Evolutionary conservation across 2,113 vertebrate genomes (phyloP).

Genomic region (Calidris pygmaea): DNA sequence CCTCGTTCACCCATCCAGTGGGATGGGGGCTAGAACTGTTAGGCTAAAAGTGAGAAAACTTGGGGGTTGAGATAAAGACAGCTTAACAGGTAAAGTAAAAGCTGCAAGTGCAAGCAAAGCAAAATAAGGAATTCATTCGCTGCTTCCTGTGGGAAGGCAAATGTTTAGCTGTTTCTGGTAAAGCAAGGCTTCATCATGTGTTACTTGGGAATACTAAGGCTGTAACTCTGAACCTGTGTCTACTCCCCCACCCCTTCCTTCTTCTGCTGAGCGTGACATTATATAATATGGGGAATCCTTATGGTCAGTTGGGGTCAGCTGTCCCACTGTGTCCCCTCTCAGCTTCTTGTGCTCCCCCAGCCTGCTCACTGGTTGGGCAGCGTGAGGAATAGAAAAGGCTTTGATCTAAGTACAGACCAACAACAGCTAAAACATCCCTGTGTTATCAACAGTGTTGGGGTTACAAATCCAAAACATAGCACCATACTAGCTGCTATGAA

Average conservation of each 20-base stretch:
- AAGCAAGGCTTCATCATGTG: not conserved
- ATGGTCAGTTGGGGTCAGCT: not conserved
- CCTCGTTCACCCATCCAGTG: not conserved
- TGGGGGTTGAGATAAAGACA: not conserved
- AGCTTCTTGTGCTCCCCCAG: not conserved
- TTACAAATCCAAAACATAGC: not conserved
- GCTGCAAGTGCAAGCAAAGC: not conserved
- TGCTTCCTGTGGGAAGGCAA: not conserved
- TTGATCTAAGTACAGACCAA: not conserved
- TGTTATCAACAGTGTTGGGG: rapidly evolving
- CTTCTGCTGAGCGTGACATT: not conserved
- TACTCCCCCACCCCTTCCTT: not conserved
- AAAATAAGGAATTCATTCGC: not conserved
- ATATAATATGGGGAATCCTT: not conserved
- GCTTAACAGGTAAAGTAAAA: not conserved
- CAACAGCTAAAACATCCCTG: not conserved
- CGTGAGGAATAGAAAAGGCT: not conserved
- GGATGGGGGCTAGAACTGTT: not conserved
- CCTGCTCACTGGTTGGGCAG: not conserved
- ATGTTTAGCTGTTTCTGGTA: not conserved
- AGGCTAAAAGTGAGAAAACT: not conserved
- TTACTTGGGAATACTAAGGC: not conserved
- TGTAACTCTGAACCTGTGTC: not conserved
- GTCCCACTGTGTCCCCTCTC: too few relatives aligned
- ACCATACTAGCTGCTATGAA: rapidly evolving